Conservation (phyloP, 2,888 invertebrate genomes). For the Phengaris alcon region DNA sequence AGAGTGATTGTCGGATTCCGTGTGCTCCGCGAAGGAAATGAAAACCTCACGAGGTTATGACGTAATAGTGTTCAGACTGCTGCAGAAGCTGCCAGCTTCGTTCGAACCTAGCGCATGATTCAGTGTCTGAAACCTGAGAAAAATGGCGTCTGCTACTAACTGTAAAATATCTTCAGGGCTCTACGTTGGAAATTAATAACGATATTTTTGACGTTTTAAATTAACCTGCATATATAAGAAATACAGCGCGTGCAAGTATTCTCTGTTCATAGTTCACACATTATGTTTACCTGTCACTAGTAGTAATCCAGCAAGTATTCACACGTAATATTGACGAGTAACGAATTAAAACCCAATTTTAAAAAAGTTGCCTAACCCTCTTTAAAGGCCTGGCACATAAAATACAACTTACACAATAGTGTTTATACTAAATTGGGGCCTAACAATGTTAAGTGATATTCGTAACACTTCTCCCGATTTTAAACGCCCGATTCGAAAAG, state of each 20-base stretch:
- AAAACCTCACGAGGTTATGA: conserved; percentile 20
- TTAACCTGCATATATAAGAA: not conserved
- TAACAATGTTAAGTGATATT: not conserved
- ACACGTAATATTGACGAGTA: too few relatives aligned
- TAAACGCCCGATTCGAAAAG: too few relatives aligned
- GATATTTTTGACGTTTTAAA: not conserved
- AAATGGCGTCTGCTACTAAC: conserved; percentile 15
- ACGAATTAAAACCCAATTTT: too few relatives aligned
- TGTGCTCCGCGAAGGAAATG: conserved; percentile 3
- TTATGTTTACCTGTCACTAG: not conserved
- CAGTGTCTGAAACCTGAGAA: conserved; percentile 4
- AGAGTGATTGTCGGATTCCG: conserved; percentile 20
- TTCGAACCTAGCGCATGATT: conserved; percentile 12
- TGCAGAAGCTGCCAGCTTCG: not conserved
- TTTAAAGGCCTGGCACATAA: not conserved
- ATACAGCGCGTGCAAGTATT: not conserved
- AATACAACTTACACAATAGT: not conserved
- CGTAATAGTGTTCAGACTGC: conserved; percentile 7
- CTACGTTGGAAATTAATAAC: conserved; percentile 4
- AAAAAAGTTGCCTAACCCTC: not conserved
- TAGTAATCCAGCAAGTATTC: not conserved
- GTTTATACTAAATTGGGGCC: not conserved
- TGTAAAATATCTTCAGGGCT: conserved; percentile 15
- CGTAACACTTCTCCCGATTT: too few relatives aligned
- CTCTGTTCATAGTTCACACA: not conserved